Percentiles rank a stretch among this genome's conserved stretches.
These are phyloP conservation scores for Linnaemya vulpina DNA, from an alignment of 2,888 invertebrate genomes.

Conservation along the genomic window DNA sequence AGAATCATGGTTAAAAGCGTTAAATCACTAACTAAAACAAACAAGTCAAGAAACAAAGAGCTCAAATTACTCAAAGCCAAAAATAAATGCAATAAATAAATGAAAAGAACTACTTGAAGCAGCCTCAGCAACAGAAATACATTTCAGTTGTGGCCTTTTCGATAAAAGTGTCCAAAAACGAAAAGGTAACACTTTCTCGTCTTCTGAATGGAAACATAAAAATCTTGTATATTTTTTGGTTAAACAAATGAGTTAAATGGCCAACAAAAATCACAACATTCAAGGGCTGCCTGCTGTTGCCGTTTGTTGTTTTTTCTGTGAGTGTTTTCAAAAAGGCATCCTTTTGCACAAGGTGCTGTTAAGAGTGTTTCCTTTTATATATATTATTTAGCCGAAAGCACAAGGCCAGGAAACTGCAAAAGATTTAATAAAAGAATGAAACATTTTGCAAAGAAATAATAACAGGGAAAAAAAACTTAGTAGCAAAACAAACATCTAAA, in stretches of 20 bases:
- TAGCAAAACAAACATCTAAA: slow-evolving; percentile 23
- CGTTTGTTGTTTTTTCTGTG: background rate
- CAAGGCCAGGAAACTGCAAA: slow-evolving; percentile 15
- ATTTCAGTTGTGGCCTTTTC: background rate
- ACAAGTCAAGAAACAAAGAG: slow-evolving; percentile 55
- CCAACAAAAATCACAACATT: slow-evolving; percentile 15
- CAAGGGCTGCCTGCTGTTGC: slow-evolving; percentile 18
- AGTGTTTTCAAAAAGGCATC: slow-evolving; percentile 11
- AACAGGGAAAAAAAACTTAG: background rate
- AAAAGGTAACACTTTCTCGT: slow-evolving; percentile 60
- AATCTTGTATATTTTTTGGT: slow-evolving; percentile 13
- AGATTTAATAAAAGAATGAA: slow-evolving; percentile 11
- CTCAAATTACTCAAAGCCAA: slow-evolving; percentile 59
- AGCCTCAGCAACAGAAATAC: background rate
- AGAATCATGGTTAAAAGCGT: slow-evolving; percentile 22
- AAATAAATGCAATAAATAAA: slow-evolving; percentile 49
- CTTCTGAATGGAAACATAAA: slow-evolving; percentile 9
- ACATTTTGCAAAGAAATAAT: slow-evolving; percentile 7
- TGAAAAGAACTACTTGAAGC: slow-evolving; percentile 39
- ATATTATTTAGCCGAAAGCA: slow-evolving; percentile 18
- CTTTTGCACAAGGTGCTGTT: slow-evolving; percentile 36
- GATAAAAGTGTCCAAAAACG: slow-evolving; percentile 50
- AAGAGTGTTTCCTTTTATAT: slow-evolving; percentile 23
- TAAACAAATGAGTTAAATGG: slow-evolving; percentile 42
- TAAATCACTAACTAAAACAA: slow-evolving; percentile 39